A percentile compares a stretch with the other conserved stretches of the same genome.
Conservation (phyloP, 1,140 invertebrate genomes). For the Pollicipes pollicipes region DNA sequence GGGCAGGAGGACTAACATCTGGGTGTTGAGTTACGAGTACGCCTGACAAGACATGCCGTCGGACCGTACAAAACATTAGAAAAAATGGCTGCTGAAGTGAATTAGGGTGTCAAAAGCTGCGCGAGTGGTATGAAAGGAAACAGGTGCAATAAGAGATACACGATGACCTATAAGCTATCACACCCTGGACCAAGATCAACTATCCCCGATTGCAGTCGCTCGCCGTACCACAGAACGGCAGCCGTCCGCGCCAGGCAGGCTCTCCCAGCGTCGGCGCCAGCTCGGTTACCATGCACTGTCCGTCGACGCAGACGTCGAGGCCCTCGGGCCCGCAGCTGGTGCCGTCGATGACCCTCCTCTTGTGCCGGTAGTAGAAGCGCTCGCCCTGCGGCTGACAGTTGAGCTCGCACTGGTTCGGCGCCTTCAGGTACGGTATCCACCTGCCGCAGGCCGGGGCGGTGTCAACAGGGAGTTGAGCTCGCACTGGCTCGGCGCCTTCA, state of each 20-base stretch:
- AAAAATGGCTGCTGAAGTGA: too few species aligned
- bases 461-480: too few species aligned
- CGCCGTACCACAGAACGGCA: background rate
- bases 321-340: slow-evolving; percentile 67
- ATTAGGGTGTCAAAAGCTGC: too few species aligned
- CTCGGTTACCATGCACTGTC: slow-evolving; percentile 58
- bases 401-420: slow-evolving; percentile 75
- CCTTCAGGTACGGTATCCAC: slow-evolving; percentile 71
- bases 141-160: slow-evolving; percentile 8
- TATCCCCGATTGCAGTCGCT: slow-evolving; percentile 7
- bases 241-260: too few species aligned
- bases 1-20: too few species aligned
- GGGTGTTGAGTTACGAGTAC: too few species aligned
- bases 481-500: too few species aligned
- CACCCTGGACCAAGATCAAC: slow-evolving; percentile 9
- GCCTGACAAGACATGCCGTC: too few species aligned
- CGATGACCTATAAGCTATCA: background rate
- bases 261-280: too few species aligned
- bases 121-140: background rate
- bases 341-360: slow-evolving; percentile 61
- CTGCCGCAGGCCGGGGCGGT: too few species aligned
- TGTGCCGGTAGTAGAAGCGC: slow-evolving; percentile 79
- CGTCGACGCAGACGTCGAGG: slow-evolving; percentile 77
- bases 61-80: too few species aligned
- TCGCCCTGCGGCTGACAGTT: slow-evolving; percentile 87